Conservation (phyloP, 2,888 invertebrate genomes). For the Biston betularia region DNA sequence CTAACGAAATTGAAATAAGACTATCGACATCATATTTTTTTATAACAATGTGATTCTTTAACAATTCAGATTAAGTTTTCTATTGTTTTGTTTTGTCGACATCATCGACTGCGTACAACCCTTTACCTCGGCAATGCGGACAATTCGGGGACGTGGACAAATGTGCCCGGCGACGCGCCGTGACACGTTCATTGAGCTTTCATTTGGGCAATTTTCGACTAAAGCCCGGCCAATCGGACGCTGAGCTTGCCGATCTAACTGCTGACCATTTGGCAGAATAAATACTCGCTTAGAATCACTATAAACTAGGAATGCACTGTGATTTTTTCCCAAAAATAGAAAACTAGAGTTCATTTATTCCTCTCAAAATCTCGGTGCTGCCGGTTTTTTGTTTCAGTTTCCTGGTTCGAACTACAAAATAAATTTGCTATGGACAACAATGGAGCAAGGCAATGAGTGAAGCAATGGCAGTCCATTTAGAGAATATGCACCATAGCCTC, state of each 20-base stretch:
- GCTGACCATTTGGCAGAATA: conserved; percentile 66
- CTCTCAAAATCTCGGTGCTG: too few relatives aligned
- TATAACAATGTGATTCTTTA: too few relatives aligned
- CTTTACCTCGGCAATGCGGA: conserved; percentile 81
- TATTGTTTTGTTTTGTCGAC: background rate
- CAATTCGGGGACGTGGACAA: conserved; percentile 81
- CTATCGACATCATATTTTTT: too few relatives aligned
- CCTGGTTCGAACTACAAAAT: too few relatives aligned
- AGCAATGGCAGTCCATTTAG: too few relatives aligned
- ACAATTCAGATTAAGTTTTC: too few relatives aligned
- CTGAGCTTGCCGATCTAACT: conserved; percentile 61
- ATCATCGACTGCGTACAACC: conserved; percentile 52
- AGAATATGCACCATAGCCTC: too few relatives aligned
- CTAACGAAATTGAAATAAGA: too few relatives aligned
- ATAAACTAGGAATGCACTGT: conserved; percentile 41
- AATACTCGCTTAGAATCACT: conserved; percentile 60
- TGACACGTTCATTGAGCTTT: conserved; percentile 85
- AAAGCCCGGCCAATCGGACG: conserved; percentile 79
- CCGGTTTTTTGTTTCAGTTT: too few relatives aligned
- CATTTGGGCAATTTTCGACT: conserved; percentile 84
- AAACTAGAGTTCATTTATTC: background rate
- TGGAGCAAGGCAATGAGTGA: too few relatives aligned
- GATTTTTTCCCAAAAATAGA: too few relatives aligned
- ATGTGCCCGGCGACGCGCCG: conserved; percentile 78
- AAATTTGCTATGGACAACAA: too few relatives aligned